A percentile compares a stretch with the other conserved stretches of the same genome.
phyloP scores from a whole-genome alignment of 2,113 vertebrate species.

The Channa argus region DNA sequence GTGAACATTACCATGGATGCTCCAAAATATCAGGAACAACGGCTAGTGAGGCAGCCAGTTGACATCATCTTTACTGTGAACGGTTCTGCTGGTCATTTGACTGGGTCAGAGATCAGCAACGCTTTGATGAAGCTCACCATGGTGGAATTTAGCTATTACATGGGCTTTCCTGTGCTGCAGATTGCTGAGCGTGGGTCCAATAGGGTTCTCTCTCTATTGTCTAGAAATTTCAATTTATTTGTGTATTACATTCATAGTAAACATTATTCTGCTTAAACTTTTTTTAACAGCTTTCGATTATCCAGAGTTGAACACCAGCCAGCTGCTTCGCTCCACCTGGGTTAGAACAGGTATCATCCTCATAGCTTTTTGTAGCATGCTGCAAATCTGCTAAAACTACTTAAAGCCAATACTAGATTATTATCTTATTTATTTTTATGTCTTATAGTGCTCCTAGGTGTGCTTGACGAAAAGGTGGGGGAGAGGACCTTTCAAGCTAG shows the following conservation, averaged over 20 bases:
- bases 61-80: conserved; percentile 88
- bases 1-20: conserved; percentile 88
- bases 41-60: conserved; percentile 87
- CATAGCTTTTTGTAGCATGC: background rate
- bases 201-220: background rate
- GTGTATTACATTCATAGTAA: background rate
- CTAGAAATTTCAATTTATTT: background rate
- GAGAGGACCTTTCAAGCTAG: conserved; percentile 91
- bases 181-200: conserved; percentile 94
- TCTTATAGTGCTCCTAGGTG: conserved; percentile 86
- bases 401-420: too few relatives aligned
- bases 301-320: conserved; percentile 92
- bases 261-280: background rate
- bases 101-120: conserved; percentile 91
- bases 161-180: conserved; percentile 95
- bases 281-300: conserved; percentile 91
- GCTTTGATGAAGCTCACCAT: conserved; percentile 88
- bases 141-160: conserved; percentile 98
- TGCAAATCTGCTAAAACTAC: background rate
- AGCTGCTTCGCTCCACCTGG: conserved; percentile 93
- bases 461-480: conserved; percentile 87
- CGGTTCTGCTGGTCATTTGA: conserved; percentile 82
- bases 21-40: conserved; percentile 49
- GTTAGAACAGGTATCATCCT: conserved; percentile 91
- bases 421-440: background rate